A percentile compares a stretch with the other conserved stretches of the same genome.
phyloP scores from a whole-genome alignment of 2,888 invertebrate species.

The Aphrophora alni region DNA sequence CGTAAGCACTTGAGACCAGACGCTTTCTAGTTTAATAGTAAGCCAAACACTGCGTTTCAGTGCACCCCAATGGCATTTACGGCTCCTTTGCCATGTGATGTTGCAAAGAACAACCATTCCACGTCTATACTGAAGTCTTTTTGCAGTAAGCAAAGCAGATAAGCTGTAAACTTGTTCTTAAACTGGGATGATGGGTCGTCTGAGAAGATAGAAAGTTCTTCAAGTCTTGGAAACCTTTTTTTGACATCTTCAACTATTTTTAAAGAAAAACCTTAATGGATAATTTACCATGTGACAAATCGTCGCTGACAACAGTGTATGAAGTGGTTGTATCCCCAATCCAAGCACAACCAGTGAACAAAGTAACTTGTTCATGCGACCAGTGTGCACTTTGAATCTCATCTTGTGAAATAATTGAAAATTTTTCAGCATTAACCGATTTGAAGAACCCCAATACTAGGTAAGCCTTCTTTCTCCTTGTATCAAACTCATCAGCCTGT shows the following conservation, averaged over 20 bases:
- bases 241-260: constrained; percentile 11
- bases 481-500: constrained; percentile 21
- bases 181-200: constrained; percentile 16
- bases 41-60: constrained; percentile 28
- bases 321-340: constrained; percentile 20
- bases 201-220: constrained; percentile 21
- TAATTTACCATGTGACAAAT: constrained; percentile 23
- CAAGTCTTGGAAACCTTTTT: constrained; percentile 16
- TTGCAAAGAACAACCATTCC: constrained; percentile 24
- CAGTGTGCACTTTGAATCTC: neutral
- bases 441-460: constrained; percentile 17
- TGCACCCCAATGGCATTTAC: constrained; percentile 30
- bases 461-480: constrained; percentile 18
- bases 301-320: constrained; percentile 19
- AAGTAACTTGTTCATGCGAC: neutral
- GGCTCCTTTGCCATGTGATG: constrained; percentile 27
- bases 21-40: constrained; percentile 17
- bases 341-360: constrained; percentile 23
- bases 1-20: constrained; percentile 18
- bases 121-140: constrained; percentile 10
- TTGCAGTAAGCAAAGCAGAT: constrained; percentile 16
- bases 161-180: constrained; percentile 20
- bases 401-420: constrained; percentile 20
- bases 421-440: constrained; percentile 7
- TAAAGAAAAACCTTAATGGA: constrained; percentile 21